A percentile compares a stretch with the other conserved stretches of the same genome.
Evolutionary conservation across 1,140 invertebrate genomes (phyloP).

Genomic region (Mya arenaria): DNA sequence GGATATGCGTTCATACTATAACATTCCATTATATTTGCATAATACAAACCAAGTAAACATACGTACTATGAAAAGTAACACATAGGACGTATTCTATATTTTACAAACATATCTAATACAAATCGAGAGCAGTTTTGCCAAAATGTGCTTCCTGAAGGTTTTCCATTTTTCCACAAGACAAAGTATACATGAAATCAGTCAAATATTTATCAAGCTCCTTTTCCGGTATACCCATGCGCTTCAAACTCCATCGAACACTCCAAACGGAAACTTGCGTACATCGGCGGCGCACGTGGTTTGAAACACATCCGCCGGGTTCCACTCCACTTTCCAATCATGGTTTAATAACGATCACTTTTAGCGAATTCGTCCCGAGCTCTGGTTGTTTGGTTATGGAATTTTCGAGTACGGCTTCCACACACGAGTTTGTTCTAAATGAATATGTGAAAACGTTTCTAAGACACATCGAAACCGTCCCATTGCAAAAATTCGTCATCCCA

Average conservation of each 20-base stretch:
- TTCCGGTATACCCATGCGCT: neutral
- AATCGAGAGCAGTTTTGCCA: neutral
- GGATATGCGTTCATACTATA: too few species aligned
- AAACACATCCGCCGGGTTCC: conserved; percentile 85
- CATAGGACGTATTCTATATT: too few species aligned
- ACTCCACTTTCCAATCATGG: conserved; percentile 20
- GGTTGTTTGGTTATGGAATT: conserved; percentile 34
- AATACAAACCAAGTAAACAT: too few species aligned
- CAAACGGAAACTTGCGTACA: conserved; percentile 98
- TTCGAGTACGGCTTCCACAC: conserved; percentile 57
- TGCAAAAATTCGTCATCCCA: conserved; percentile 58
- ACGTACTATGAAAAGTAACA: too few species aligned
- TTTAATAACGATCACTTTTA: neutral
- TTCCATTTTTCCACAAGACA: too few species aligned
- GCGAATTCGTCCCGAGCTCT: neutral
- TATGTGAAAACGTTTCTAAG: neutral
- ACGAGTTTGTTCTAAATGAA: conserved; percentile 39
- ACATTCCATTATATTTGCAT: too few species aligned
- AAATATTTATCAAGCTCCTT: too few species aligned
- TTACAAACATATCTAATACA: conserved; percentile 66
- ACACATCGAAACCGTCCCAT: conserved; percentile 18
- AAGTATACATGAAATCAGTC: too few species aligned
- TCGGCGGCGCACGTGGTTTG: conserved; percentile 99
- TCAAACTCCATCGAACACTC: conserved; percentile 90
- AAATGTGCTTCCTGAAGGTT: neutral